These are phyloP conservation scores for Drosophila borealis DNA, from an alignment of 2,888 invertebrate species.

Conservation along the genomic window DNA sequence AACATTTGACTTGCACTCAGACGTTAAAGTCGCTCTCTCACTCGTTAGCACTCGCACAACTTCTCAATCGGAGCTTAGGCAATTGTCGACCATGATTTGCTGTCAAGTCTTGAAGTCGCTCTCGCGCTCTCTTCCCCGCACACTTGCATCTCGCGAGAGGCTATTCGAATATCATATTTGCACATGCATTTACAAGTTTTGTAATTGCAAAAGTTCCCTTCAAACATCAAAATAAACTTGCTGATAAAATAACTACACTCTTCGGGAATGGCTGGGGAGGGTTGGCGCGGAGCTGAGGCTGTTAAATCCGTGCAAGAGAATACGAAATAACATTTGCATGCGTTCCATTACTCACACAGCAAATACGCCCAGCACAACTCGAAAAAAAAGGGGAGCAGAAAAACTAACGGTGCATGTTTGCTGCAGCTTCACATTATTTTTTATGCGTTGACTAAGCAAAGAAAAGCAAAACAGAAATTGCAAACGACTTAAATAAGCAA, in stretches of 20 bases:
- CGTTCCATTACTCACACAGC: conserved; percentile 37
- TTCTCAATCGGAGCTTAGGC: not conserved
- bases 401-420: conserved; percentile 49
- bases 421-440: conserved; percentile 70
- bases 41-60: not conserved
- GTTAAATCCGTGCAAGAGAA: conserved; percentile 46
- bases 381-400: conserved; percentile 8
- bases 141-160: not conserved
- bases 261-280: not conserved
- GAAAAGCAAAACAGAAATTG: conserved; percentile 74
- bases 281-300: not conserved
- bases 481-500: conserved; percentile 78
- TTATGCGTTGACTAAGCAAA: conserved; percentile 74
- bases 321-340: conserved; percentile 56
- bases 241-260: conserved; percentile 38
- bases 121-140: not conserved
- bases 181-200: conserved; percentile 49
- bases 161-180: conserved; percentile 42
- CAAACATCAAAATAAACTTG: conserved; percentile 53
- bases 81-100: not conserved
- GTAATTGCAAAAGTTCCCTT: conserved; percentile 70
- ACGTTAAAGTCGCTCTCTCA: not conserved
- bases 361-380: conserved; percentile 21
- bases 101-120: conserved; percentile 28
- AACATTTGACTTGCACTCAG: not conserved